A percentile compares a stretch with the other conserved stretches of the same genome.
These are phyloP conservation scores for Oryzaephilus surinamensis DNA, from an alignment of 1,140 invertebrate species.

Conservation along the genomic window DNA sequence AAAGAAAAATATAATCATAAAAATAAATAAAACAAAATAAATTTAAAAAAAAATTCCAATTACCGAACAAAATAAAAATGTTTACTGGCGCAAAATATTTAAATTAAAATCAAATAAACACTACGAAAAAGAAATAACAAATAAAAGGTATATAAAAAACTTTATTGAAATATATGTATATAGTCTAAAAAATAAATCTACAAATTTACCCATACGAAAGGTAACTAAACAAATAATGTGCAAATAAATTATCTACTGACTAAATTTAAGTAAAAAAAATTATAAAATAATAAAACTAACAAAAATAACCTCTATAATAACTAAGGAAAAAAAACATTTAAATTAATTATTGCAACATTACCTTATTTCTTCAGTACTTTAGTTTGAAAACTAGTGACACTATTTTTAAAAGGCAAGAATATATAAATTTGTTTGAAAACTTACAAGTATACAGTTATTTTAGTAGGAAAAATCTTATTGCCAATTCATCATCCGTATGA, in stretches of 20 bases:
- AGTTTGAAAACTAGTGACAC: conserved; percentile 6
- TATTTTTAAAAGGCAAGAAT: conserved; percentile 19
- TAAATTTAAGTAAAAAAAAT: conserved; percentile 14
- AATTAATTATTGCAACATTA: conserved; percentile 21
- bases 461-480: conserved; percentile 16
- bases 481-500: conserved; percentile 9
- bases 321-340: conserved; percentile 5
- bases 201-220: conserved; percentile 20
- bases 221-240: conserved; percentile 23
- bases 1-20: too few relatives aligned
- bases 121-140: conserved; percentile 9
- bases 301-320: conserved; percentile 1
- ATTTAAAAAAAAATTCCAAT: not conserved
- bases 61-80: conserved; percentile 2
- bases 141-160: conserved; percentile 9
- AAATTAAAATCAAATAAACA: conserved; percentile 4
- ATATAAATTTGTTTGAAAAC: conserved; percentile 8
- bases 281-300: conserved; percentile 14
- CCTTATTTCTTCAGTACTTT: conserved; percentile 22
- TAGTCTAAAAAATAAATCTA: conserved; percentile 17
- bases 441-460: not conserved
- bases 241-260: conserved; percentile 22
- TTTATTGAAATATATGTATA: conserved; percentile 12
- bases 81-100: conserved; percentile 8
- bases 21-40: too few relatives aligned